phyloP scores from a whole-genome alignment of 2,888 invertebrate species.

The Melanotus villosus region DNA sequence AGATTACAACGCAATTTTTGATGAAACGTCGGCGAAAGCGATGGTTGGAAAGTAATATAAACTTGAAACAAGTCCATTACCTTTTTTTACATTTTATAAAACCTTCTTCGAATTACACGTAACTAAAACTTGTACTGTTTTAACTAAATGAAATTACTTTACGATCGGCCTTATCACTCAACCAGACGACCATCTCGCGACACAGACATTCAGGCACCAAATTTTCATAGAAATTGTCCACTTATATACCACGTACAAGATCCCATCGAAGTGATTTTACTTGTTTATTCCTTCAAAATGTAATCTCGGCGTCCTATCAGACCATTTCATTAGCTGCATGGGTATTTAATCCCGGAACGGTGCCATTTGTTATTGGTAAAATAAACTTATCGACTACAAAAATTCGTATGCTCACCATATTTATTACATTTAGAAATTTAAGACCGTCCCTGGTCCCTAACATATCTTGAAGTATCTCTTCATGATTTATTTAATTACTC shows the following conservation, averaged over 20 bases:
- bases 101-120: neutral
- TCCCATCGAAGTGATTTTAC: conserved; percentile 34
- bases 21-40: conserved; percentile 30
- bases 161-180: conserved; percentile 21
- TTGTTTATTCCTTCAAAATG: conserved; percentile 34
- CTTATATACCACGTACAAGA: conserved; percentile 32
- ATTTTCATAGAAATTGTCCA: conserved; percentile 44
- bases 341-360: conserved; percentile 18
- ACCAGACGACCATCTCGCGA: conserved; percentile 5
- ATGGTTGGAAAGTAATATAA: conserved; percentile 25
- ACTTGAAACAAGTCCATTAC: conserved; percentile 24
- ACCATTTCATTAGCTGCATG: conserved; percentile 31
- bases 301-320: conserved; percentile 32
- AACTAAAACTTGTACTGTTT: neutral
- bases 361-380: conserved; percentile 8
- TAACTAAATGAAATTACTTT: conserved; percentile 20
- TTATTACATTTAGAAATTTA: neutral
- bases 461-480: neutral
- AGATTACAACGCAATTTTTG: conserved; percentile 44
- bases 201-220: conserved; percentile 23
- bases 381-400: conserved; percentile 2
- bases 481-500: too few species aligned
- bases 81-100: conserved; percentile 15
- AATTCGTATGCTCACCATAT: neutral
- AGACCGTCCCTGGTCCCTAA: neutral